Conservation (phyloP, 2,113 vertebrate species). For the Cryptotis parvus region DNA sequence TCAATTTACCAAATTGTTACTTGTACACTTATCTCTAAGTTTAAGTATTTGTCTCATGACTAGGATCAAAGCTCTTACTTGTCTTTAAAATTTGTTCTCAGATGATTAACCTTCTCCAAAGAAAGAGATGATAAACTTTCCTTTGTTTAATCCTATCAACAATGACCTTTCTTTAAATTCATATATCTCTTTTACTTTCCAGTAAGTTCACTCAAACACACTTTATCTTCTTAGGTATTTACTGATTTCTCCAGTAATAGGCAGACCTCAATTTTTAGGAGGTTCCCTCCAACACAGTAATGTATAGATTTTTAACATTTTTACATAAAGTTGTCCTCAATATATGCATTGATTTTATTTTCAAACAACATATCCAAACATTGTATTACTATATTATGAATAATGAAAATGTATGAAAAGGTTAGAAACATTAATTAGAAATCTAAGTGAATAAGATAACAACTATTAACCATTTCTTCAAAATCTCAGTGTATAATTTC, state of each 20-base stretch:
- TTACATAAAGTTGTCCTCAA: background rate
- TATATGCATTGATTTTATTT: background rate
- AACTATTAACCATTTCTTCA: constrained; percentile 31
- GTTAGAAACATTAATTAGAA: background rate
- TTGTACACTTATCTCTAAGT: background rate
- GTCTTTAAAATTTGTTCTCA: background rate
- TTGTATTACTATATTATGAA: background rate
- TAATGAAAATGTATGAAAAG: background rate
- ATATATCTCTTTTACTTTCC: background rate
- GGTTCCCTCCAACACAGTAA: background rate
- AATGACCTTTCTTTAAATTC: background rate
- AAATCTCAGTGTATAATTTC: background rate
- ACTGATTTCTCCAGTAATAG: background rate
- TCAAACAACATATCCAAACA: constrained; percentile 6
- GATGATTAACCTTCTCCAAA: background rate
- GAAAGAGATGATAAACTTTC: background rate
- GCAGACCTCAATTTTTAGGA: background rate
- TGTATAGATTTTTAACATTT: background rate
- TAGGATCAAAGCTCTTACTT: background rate
- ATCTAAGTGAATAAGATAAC: background rate
- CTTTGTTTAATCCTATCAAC: background rate
- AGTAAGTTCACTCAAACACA: background rate
- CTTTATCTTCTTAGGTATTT: constrained; percentile 13
- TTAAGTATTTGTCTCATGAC: background rate
- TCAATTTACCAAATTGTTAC: background rate